Conservation (phyloP, 1,140 invertebrate genomes). For the Euschistus heros region DNA sequence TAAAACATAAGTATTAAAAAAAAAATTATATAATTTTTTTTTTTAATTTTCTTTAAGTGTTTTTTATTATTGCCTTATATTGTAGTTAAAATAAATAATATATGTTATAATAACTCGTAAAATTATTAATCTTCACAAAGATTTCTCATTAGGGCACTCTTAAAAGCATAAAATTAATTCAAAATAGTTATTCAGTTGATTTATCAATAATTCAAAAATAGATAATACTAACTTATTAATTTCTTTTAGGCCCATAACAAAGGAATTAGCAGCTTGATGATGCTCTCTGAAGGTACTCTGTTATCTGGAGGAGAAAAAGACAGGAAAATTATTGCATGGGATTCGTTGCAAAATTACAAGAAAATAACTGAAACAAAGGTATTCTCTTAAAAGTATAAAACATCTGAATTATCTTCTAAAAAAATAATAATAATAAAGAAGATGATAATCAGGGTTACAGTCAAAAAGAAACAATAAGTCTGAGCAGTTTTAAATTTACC, state of each 20-base stretch:
- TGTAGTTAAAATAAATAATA: not conserved
- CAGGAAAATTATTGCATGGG: constrained; percentile 82
- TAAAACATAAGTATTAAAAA: not conserved
- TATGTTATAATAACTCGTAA: too few relatives aligned
- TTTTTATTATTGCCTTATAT: not conserved
- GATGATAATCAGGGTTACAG: too few relatives aligned
- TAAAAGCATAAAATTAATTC: too few relatives aligned
- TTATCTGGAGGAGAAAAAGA: constrained; percentile 83
- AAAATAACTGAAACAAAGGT: constrained; percentile 82
- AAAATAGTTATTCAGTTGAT: too few relatives aligned
- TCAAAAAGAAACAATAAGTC: not conserved
- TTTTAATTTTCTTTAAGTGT: not conserved
- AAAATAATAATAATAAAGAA: not conserved
- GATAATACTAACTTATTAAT: too few relatives aligned
- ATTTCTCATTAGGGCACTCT: too few relatives aligned
- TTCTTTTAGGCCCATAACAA: constrained; percentile 60
- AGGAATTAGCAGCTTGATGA: constrained; percentile 71
- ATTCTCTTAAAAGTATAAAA: constrained; percentile 19
- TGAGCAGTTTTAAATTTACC: not conserved
- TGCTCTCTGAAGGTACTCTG: constrained; percentile 79
- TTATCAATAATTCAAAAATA: not conserved
- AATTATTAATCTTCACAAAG: too few relatives aligned
- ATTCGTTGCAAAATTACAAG: constrained; percentile 80
- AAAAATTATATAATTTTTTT: not conserved
- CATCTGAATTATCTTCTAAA: not conserved